Conservation (phyloP, 2,888 invertebrate species). For the Hipparchia sbordonii region DNA sequence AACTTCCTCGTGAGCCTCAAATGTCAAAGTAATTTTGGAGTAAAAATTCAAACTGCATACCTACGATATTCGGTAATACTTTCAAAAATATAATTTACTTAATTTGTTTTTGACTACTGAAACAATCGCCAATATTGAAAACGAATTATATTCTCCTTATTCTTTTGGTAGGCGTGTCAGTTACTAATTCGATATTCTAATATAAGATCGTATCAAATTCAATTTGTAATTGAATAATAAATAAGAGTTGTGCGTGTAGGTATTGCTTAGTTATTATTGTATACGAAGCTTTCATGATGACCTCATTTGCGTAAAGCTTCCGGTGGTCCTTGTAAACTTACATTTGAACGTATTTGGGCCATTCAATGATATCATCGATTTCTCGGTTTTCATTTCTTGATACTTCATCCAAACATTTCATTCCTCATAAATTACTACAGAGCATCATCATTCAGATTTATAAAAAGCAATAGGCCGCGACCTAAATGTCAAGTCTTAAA, state of each 20-base stretch:
- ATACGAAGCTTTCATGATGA: conserved; percentile 34
- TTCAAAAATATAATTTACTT: background rate
- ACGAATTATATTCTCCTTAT: background rate
- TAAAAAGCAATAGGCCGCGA: conserved; percentile 45
- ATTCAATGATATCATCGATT: conserved; percentile 25
- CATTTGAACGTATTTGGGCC: conserved; percentile 21
- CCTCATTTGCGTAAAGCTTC: conserved; percentile 33
- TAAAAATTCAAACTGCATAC: conserved; percentile 21
- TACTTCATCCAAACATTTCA: background rate
- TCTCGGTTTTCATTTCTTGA: conserved; percentile 4
- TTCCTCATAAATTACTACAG: background rate
- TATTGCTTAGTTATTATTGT: background rate
- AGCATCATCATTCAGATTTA: background rate
- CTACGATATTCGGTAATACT: no score
- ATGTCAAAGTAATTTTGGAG: conserved; percentile 54
- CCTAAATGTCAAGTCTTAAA: conserved; percentile 65
- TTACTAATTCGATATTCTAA: conserved; percentile 6
- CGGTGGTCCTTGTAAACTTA: conserved; percentile 28
- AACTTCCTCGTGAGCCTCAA: conserved; percentile 64
- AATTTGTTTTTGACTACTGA: background rate
- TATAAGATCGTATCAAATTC: background rate
- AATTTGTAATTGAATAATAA: conserved; percentile 1
- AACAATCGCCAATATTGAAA: background rate
- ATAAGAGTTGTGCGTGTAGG: conserved; percentile 1
- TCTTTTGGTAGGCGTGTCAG: conserved; percentile 8